These are phyloP conservation scores for Psittacula cyanocephala DNA, from an alignment of 2,113 vertebrate genomes.

Conservation along the genomic window DNA sequence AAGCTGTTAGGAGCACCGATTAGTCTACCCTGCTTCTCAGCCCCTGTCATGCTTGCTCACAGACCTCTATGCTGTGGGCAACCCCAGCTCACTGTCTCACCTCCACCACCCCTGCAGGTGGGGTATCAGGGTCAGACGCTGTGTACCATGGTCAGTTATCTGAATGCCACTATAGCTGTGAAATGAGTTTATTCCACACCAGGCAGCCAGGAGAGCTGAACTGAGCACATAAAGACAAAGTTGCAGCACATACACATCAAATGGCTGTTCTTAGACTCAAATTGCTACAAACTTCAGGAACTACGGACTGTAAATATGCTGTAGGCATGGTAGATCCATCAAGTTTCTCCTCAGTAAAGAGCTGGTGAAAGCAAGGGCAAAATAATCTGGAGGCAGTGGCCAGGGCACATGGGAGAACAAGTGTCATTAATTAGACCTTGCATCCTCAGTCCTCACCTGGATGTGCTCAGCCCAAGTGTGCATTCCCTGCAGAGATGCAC, in stretches of 20 bases:
- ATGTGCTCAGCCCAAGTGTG: background rate
- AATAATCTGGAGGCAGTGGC: accelerated
- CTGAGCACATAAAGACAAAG: background rate
- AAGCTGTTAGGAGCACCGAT: background rate
- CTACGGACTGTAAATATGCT: background rate
- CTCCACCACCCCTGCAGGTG: background rate
- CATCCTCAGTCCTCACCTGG: background rate
- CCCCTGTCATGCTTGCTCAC: background rate
- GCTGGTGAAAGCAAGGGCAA: background rate
- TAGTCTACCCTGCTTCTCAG: background rate
- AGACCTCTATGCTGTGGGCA: background rate
- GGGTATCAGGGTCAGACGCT: background rate
- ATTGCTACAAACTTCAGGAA: background rate
- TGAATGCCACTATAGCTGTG: background rate
- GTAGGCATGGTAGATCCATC: background rate
- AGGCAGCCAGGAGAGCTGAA: background rate
- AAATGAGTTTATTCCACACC: background rate
- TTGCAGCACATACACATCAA: background rate
- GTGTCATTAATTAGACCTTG: background rate
- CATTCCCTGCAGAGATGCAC: background rate
- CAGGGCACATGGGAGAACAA: background rate
- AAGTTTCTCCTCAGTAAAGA: background rate
- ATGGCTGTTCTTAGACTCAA: background rate
- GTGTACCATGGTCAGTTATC: accelerated
- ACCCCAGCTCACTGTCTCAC: background rate